Evolutionary conservation across 2,888 invertebrate genomes (phyloP), one percentile per base, ranked within the genome.

Genomic region (Eristalis arbustorum): DNA sequence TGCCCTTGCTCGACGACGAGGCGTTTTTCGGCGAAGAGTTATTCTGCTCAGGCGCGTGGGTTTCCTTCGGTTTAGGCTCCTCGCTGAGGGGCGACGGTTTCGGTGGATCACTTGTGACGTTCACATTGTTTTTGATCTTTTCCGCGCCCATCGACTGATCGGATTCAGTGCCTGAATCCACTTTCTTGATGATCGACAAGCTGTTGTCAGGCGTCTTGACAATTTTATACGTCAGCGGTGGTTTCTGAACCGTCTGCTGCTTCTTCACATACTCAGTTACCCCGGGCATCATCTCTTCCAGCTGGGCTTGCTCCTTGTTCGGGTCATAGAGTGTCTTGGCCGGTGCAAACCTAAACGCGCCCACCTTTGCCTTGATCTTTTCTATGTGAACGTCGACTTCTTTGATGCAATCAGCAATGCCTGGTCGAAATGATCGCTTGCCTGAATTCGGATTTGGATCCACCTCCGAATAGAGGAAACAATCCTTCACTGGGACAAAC

Each of bases 401-500:
- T 89, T 94, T 94, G 87, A 96, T 94, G 84, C 96, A 95, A 79
- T 94, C 93, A 42, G 95, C 95, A 83, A 95, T 94, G 74, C 94
- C 94, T 84, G 94, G 93, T 37, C 94, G 93, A 80, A 95, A 93
- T 3, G 91, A 90, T 3, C 91, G 88, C 72, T 91, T 91, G 23
- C 91, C 91, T 1, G 91, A 91, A 74, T 91, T 91, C 23, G 91
- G 90, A 88, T 96, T 96, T 0, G 96, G 96, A 90, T 96, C 96
- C 89, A 95, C 96, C 89, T 95, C 95, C 0, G 96, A 97, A 91
- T 96, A 96, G 3, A 98, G 94, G 91, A 95, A 98, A 90, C 98
- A 97, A 91, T 98, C 97, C 89, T 96, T 96, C 0, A 95, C 94
- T 0, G 96, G 95, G 14, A 98, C 96, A 97, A 98, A 98, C 6